Evolutionary conservation across 2,797 vertebrate genomes (phyloP), one percentile per base, ranked within the genome.

Genomic region (Hozukius guyotensis): DNA sequence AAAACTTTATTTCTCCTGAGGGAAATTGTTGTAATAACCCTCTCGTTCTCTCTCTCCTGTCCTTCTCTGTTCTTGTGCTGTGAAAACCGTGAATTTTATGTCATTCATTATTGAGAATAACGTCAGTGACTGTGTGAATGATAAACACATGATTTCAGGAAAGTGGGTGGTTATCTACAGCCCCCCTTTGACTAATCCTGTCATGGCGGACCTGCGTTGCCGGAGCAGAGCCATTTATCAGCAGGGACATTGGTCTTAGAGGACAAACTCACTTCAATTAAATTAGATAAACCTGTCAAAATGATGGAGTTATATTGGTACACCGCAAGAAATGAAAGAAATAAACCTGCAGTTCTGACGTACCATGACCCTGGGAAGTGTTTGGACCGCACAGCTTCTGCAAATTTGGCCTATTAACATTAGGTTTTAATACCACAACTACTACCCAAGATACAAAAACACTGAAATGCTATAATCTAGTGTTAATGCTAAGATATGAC

Each of bases 261-360:
- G 63, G 82, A 85, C 75, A 79, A 83, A 82, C 72, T 60, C 61
- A 46, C 67, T 8, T 20, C 73, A 79, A 68, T 75, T 83, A 55
- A 86, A 64, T 79, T 11, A 78, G 18, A 84, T 86, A 84, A 87
- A 80, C 32, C 59, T 80, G 72, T 83, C 88, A 81, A 61, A 78
- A 79, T 72, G 32, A 82, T 65, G 49, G 52, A 61, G 53, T 64
- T 80, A 80, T 31, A 68, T 11, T 64, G 38, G 49, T 14, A 10
- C 24, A 9, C 34, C 8, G 36, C 29, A 31, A 66, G 49, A 77
- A 72, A 68, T 56, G 25, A 71, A 63, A 1, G 1, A 9, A 52
- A 0, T 52, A n/a, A 52, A 52, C 60, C 80, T 59, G 60, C 22
- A 22, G 53, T 13, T 75, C 31, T 36, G 27, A 77, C 49, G 56